Base-by-base conservation (phyloP, 2,888 invertebrate genomes). In the Ephialtes manifestator region DNA sequence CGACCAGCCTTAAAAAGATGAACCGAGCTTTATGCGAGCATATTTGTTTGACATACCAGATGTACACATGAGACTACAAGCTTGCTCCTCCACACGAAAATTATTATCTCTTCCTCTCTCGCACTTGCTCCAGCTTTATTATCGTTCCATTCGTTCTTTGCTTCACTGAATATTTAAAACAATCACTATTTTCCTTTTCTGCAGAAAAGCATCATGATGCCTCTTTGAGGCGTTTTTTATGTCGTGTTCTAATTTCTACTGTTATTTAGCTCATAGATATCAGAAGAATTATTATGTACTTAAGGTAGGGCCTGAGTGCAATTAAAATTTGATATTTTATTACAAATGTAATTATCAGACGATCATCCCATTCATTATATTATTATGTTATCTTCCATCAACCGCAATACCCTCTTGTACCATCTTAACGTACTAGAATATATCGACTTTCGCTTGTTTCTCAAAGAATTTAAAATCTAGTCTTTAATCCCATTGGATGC, bases 61-160 rank as follows among this genome's bases (percentile, higher is more conserved):
- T 63, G 46, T 43, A 63, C 46, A 20, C n/a, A n/a, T n/a, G n/a
- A 63, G 60, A 43, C 31, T 60, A 7, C 46, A 31, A 58, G 11
- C 18, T 28, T 70, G 24, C 24, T 24, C 48, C 31, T 24, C n/a
- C 53, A 58, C 24, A 55, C 65, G 71, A 65, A 72, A 77, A 77
- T 77, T 48, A 71, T 43, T 55, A 76, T 46, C 46, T 77, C 77
- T 39, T 53, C n/a, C 53, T 8, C 24, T 51, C 55, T 55, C 80
- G 13, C 51, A 13, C 28, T 72, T 20, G 43, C 51, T 28, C 13
- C 31, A 10, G 46, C 35, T 28, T 53, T 77, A 58, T 55, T 28
- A 46, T 55, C 20, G 20, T 15, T 4, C 18, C 65, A 20, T 20
- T 43, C 43, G 11, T 43, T 65, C 43, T 24, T 43, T 15, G 68